Percentiles rank a stretch among this genome's conserved stretches.
These are phyloP conservation scores for Cassiopea andromeda DNA, from an alignment of 30 jellyfish, hydroid and myxozoan genomes.

Conservation along the genomic window DNA sequence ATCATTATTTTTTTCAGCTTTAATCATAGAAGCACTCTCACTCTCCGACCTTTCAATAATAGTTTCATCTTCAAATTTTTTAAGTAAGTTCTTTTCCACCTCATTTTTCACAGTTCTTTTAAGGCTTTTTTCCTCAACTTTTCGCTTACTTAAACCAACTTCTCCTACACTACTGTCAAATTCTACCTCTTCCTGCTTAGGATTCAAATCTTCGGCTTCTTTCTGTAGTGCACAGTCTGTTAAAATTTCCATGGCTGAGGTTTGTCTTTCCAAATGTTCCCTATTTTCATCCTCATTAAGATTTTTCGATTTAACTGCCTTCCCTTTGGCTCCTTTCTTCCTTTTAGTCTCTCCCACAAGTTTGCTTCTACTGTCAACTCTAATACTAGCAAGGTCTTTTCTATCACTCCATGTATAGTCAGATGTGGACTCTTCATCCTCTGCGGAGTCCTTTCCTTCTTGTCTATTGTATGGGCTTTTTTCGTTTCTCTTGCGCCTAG, in stretches of 20 bases:
- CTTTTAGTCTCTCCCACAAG: constrained; percentile 19
- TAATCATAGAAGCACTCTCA: constrained; percentile 10
- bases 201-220: constrained; percentile 4
- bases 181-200: constrained; percentile 26
- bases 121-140: not conserved
- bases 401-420: constrained; percentile 62
- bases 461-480: constrained; percentile 48
- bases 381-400: constrained; percentile 1
- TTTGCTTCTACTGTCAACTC: constrained; percentile 14
- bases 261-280: constrained; percentile 23
- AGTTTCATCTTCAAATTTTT: not conserved
- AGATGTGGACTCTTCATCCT: constrained; percentile 46
- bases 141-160: constrained; percentile 8
- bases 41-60: constrained; percentile 9
- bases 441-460: constrained; percentile 73
- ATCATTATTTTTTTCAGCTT: not conserved
- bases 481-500: constrained; percentile 54
- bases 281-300: constrained; percentile 4
- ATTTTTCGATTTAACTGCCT: constrained; percentile 21
- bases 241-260: constrained; percentile 48
- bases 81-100: not conserved
- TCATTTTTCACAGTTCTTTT: constrained; percentile 29
- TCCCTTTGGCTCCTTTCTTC: constrained; percentile 8
- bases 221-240: constrained; percentile 44
- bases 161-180: constrained; percentile 9